phyloP scores from a whole-genome alignment of 2,888 invertebrate species.

The Sclerodermus sp. region DNA sequence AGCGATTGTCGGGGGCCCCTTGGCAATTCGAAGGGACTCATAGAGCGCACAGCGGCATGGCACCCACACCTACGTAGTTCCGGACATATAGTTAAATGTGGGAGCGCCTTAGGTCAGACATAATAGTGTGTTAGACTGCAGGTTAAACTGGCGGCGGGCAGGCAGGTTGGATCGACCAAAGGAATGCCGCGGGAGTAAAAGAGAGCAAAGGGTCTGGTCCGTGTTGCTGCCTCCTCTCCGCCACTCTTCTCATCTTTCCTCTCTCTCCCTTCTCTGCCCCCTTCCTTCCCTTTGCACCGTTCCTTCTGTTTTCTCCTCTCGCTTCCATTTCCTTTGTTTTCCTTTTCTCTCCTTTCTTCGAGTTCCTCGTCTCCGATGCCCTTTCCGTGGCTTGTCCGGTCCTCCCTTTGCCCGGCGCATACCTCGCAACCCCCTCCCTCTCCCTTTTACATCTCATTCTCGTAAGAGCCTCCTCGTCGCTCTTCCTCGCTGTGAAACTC shows the following conservation, averaged over 20 bases:
- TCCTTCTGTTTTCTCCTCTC: neutral
- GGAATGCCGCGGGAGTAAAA: slow-evolving; percentile 45
- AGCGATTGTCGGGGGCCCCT: slow-evolving; percentile 13
- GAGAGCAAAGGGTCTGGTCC: slow-evolving; percentile 26
- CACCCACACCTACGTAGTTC: slow-evolving; percentile 8
- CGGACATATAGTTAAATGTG: slow-evolving; percentile 44
- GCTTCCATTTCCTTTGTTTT: slow-evolving; percentile 1
- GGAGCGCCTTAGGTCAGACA: slow-evolving; percentile 49
- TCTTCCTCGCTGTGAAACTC: too few relatives aligned
- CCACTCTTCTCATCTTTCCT: slow-evolving; percentile 4
- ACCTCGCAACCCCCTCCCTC: neutral
- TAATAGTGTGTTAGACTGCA: slow-evolving; percentile 48
- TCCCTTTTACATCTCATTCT: neutral
- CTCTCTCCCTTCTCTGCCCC: slow-evolving; percentile 9
- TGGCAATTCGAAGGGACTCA: neutral
- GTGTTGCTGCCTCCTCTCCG: neutral
- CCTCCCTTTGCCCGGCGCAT: neutral
- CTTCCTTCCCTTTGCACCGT: neutral
- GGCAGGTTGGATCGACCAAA: slow-evolving; percentile 44
- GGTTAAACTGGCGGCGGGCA: slow-evolving; percentile 45
- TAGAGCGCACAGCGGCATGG: neutral
- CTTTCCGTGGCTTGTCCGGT: neutral
- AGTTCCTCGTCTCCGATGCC: neutral
- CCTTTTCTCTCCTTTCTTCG: slow-evolving; percentile 1
- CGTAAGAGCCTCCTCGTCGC: too few relatives aligned